phyloP scores from a whole-genome alignment of 2,797 vertebrate genomes.

The Dromococcyx pavoninus region DNA sequence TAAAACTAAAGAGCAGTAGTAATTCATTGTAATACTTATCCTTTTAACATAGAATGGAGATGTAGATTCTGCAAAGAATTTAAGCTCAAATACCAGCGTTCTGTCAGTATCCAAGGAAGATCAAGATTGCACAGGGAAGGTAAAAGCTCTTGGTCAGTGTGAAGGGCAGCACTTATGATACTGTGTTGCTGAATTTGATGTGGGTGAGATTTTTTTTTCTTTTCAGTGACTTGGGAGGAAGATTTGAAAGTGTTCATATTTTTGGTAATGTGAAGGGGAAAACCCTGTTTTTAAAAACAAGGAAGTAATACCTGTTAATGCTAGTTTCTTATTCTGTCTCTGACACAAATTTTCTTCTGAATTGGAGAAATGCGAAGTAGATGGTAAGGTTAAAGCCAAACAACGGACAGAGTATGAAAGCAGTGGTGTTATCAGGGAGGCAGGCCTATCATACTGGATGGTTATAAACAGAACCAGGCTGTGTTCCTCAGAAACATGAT shows the following conservation, averaged over 20 bases:
- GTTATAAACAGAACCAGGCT: neutral
- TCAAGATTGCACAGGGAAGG: neutral
- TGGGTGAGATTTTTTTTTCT: neutral
- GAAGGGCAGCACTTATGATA: neutral
- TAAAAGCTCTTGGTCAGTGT: neutral
- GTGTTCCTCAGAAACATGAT: neutral
- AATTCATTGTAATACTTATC: neutral
- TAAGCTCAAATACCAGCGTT: neutral
- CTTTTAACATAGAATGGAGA: neutral
- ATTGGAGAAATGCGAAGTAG: neutral
- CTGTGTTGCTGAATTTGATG: neutral
- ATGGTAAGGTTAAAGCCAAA: neutral
- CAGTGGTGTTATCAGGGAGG: neutral
- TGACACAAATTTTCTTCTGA: neutral
- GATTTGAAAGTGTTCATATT: neutral
- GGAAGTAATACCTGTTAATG: neutral
- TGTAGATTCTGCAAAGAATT: neutral
- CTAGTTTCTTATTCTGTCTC: too few species aligned
- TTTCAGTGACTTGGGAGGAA: neutral
- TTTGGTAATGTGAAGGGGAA: neutral
- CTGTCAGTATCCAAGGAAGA: neutral
- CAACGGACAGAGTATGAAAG: neutral
- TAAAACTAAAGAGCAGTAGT: neutral
- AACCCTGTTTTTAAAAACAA: neutral
- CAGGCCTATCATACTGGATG: neutral